Evolutionary conservation across 35 echinoderm and acorn worm genomes (phyloP), one percentile per base, ranked within the genome.

Genomic region (Diadema setosum): DNA sequence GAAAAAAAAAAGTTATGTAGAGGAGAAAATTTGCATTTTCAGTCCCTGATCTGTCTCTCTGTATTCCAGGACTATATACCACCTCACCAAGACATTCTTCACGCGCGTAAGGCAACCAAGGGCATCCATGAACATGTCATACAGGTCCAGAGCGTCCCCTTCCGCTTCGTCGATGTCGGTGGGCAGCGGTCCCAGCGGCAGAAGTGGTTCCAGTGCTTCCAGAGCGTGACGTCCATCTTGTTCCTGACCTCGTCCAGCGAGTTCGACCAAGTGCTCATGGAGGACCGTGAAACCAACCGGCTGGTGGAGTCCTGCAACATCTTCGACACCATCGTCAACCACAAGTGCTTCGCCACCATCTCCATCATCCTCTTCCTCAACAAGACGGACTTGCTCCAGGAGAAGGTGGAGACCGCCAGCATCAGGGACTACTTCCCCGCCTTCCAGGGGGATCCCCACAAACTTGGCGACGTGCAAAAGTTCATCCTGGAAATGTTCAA

Each of bases 151-250:
- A 94, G 80, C 81, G 88, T 90, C 7, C 94, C 95, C 5, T 98
- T 94, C 92, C 94, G 93, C 61, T 98, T 98, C 45, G 96, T 98
- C 1, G 96, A 98, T 41, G 96, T 98, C 46, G 96, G 96, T 32
- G 96, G 96, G 27, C 96, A 98, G 89, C 87, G 96, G 27, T 98
- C 96, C 26, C 96, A 98, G 42, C 40, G 96, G 55, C 96, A 98
- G 83, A 98, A 98, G 75, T 98, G 96, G 96, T 98, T 98, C 70
- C 92, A 94, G 86, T 98, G 96, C 73, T 98, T 98, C 81, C 92
- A 98, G 39, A 85, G 93, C 29, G 96, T 98, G 33, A 98, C 96
- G 23, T 98, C 96, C 48, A 98, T 98, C 85, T 64, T 98, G 11
- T 98, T 98, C 41, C 81, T 98, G 81, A 92, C 94, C 30, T 98